These are phyloP conservation scores for Papilio elwesi DNA, from an alignment of 2,888 invertebrate genomes.

Conservation along the genomic window DNA sequence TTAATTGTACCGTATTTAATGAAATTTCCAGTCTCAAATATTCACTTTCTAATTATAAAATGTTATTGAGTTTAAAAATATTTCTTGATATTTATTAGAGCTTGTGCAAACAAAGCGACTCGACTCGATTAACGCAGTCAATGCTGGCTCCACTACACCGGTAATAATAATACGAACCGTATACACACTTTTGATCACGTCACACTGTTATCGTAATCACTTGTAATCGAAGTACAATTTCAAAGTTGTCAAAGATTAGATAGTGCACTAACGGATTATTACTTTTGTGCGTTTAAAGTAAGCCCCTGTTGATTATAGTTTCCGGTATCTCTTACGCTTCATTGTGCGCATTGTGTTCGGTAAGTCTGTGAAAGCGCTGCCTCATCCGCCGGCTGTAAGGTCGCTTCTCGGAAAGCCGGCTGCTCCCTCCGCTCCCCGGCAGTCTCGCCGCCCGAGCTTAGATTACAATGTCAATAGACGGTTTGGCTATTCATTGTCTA, in stretches of 20 bases:
- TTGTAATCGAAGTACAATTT: conserved; percentile 27
- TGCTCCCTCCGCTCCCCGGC: conserved; percentile 48
- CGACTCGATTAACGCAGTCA: background rate
- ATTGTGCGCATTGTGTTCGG: conserved; percentile 65
- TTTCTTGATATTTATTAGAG: background rate
- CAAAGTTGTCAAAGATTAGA: conserved; percentile 39
- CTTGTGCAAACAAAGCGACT: background rate
- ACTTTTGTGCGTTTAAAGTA: conserved; percentile 59
- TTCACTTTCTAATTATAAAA: background rate
- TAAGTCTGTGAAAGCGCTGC: conserved; percentile 54
- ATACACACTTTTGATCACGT: background rate
- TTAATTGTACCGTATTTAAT: conserved; percentile 25
- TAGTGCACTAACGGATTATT: conserved; percentile 56
- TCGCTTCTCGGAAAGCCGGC: conserved; percentile 67
- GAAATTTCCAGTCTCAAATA: conserved; percentile 1
- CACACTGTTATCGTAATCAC: conserved; percentile 4
- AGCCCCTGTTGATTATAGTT: conserved; percentile 72
- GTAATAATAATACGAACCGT: background rate
- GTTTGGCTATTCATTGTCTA: conserved; percentile 59
- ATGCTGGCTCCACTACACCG: background rate
- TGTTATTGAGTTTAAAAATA: background rate
- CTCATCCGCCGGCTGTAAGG: conserved; percentile 61
- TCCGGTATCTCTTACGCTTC: conserved; percentile 72
- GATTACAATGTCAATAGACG: conserved; percentile 74
- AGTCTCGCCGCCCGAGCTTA: conserved; percentile 58